phyloP scores from a whole-genome alignment of 2,888 invertebrate species.

The Deladenus siricidicola region DNA sequence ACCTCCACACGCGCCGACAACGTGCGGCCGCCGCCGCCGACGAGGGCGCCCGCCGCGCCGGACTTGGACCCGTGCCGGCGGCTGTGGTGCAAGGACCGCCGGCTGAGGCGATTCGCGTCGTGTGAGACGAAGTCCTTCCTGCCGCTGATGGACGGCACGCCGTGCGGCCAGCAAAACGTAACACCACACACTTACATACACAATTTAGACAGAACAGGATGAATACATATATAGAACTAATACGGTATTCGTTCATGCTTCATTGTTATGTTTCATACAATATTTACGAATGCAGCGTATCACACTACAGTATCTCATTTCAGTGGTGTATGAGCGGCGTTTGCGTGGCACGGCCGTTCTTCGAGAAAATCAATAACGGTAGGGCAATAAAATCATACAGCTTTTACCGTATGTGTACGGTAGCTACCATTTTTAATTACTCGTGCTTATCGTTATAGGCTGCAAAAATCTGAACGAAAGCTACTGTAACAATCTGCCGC shows the following conservation, averaged over 20 bases:
- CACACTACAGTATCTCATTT: slow-evolving; percentile 18
- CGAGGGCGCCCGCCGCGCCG: too few relatives aligned
- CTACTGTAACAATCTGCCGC: slow-evolving; percentile 24
- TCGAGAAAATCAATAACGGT: not conserved
- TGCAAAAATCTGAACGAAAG: slow-evolving; percentile 38
- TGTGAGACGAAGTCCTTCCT: slow-evolving; percentile 49
- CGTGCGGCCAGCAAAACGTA: slow-evolving; percentile 41
- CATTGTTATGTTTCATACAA: not conserved
- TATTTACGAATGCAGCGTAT: too few relatives aligned
- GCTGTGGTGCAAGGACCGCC: slow-evolving; percentile 48
- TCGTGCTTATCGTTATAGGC: slow-evolving; percentile 17
- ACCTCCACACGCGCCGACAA: slow-evolving; percentile 7
- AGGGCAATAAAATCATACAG: not conserved
- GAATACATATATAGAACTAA: not conserved
- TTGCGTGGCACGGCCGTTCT: slow-evolving; percentile 36
- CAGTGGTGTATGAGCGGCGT: slow-evolving; percentile 47
- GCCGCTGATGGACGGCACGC: slow-evolving; percentile 48
- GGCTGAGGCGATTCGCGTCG: slow-evolving; percentile 27
- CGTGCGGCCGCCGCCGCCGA: too few relatives aligned
- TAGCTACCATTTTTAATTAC: not conserved
- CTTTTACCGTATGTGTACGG: not conserved
- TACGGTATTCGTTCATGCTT: not conserved
- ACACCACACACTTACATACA: too few relatives aligned
- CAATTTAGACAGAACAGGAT: too few relatives aligned
- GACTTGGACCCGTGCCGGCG: too few relatives aligned